phyloP scores from a whole-genome alignment of 1,140 invertebrate species.

The Scaptomyza pallida region DNA sequence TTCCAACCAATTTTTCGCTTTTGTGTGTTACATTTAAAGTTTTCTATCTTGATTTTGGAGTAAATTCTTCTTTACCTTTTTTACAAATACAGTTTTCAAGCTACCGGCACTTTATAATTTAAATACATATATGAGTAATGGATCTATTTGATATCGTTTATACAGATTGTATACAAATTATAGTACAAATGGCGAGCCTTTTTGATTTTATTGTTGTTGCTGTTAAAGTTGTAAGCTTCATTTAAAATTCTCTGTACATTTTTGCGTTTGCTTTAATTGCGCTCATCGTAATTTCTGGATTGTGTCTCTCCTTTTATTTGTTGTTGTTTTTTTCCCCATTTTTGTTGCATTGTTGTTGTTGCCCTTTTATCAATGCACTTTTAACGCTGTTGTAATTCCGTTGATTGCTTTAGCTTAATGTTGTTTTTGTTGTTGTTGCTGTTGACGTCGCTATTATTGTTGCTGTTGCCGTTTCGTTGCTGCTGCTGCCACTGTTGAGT shows the following conservation, averaged over 20 bases:
- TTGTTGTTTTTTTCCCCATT: constrained; percentile 4
- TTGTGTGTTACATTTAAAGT: too few relatives aligned
- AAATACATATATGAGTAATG: neutral
- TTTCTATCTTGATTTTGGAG: too few relatives aligned
- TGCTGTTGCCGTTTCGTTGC: constrained; percentile 20
- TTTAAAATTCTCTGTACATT: constrained; percentile 42
- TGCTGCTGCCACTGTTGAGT: constrained; percentile 59
- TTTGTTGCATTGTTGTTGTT: constrained; percentile 24
- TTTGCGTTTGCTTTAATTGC: constrained; percentile 39
- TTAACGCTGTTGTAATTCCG: constrained; percentile 79
- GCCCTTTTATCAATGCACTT: constrained; percentile 65
- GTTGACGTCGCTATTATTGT: constrained; percentile 14
- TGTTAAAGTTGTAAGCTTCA: constrained; percentile 8
- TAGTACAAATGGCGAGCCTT: neutral
- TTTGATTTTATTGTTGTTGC: too few relatives aligned
- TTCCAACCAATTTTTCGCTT: too few relatives aligned
- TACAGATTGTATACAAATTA: constrained; percentile 3
- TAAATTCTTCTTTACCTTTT: too few relatives aligned
- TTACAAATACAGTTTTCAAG: too few relatives aligned
- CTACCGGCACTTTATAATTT: neutral
- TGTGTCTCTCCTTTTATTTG: neutral
- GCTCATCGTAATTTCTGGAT: constrained; percentile 29
- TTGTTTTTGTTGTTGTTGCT: constrained; percentile 24
- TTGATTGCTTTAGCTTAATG: constrained; percentile 69
- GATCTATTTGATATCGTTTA: neutral